These are phyloP conservation scores for Hydrochoerus hydrochaeris DNA, from an alignment of 2,113 vertebrate species.

Conservation along the genomic window DNA sequence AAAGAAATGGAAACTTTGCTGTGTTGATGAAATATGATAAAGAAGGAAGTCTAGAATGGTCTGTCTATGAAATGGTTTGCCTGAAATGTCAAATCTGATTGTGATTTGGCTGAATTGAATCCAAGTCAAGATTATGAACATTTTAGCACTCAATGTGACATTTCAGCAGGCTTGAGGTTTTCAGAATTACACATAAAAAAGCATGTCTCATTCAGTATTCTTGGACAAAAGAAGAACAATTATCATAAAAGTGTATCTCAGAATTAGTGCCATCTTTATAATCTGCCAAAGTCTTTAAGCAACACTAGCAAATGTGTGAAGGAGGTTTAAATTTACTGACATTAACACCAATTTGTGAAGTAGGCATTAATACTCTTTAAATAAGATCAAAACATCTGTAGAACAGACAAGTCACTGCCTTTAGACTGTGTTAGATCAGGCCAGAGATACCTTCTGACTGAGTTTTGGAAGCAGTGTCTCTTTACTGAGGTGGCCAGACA, in stretches of 20 bases:
- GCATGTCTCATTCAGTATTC: slow-evolving; percentile 46
- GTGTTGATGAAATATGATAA: slow-evolving; percentile 16
- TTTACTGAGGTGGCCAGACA: not conserved
- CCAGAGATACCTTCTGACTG: not conserved
- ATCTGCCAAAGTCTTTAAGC: slow-evolving; percentile 34
- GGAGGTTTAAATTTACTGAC: slow-evolving; percentile 50
- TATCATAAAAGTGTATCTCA: slow-evolving; percentile 15
- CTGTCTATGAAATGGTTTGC: not conserved
- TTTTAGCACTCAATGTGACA: slow-evolving; percentile 14
- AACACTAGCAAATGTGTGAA: slow-evolving; percentile 37
- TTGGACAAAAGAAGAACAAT: slow-evolving; percentile 55
- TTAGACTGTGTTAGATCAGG: not conserved
- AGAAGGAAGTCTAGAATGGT: not conserved
- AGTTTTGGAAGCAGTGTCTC: not conserved
- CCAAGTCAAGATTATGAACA: not conserved
- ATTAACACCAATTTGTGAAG: slow-evolving; percentile 19
- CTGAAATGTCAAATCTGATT: not conserved
- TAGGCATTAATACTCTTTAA: slow-evolving; percentile 41
- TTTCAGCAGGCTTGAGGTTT: slow-evolving; percentile 51
- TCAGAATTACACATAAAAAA: slow-evolving; percentile 58
- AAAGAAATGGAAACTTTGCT: slow-evolving; percentile 4
- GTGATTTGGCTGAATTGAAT: slow-evolving; percentile 51
- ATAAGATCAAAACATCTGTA: not conserved
- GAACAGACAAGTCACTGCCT: not conserved
- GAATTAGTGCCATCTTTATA: slow-evolving; percentile 56